Percentiles rank a stretch among this genome's conserved stretches.
Evolutionary conservation across 1,140 invertebrate genomes (phyloP).

Genomic region (Papilio aristodemus): DNA sequence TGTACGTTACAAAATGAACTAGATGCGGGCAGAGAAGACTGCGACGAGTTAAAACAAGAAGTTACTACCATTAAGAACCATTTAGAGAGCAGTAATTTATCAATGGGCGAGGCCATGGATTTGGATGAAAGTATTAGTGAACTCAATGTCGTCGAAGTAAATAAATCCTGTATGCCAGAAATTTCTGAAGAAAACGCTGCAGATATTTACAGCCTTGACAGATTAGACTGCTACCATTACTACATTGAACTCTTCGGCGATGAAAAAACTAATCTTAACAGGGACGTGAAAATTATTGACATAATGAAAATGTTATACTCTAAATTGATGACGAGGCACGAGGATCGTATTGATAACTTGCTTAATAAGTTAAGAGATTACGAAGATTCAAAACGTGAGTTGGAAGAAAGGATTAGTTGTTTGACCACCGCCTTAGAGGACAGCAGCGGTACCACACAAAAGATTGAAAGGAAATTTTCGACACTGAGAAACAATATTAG

Average conservation of each 20-base stretch:
- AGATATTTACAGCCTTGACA: constrained; percentile 56
- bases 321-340: constrained; percentile 55
- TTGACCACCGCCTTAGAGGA: constrained; percentile 38
- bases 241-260: constrained; percentile 53
- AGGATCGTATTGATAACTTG: constrained; percentile 63
- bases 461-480: constrained; percentile 27
- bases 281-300: constrained; percentile 64
- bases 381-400: constrained; percentile 51
- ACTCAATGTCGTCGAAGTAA: constrained; percentile 39
- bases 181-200: constrained; percentile 46
- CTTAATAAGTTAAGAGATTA: constrained; percentile 63
- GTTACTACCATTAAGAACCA: constrained; percentile 71
- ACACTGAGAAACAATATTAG: constrained; percentile 42
- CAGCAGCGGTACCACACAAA: constrained; percentile 35
- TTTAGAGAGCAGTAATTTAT: constrained; percentile 60
- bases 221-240: constrained; percentile 62
- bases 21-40: constrained; percentile 68
- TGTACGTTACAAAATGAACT: constrained; percentile 71
- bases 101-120: constrained; percentile 57
- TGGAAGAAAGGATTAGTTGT: constrained; percentile 51
- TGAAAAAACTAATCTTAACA: constrained; percentile 44
- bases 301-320: constrained; percentile 67
- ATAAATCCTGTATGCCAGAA: constrained; percentile 45
- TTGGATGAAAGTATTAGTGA: constrained; percentile 65
- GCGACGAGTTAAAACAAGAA: constrained; percentile 68